Evolutionary conservation across 2,888 invertebrate species (phyloP), one percentile per base, ranked within the genome.

Genomic region (Cylindroiulus punctatus): DNA sequence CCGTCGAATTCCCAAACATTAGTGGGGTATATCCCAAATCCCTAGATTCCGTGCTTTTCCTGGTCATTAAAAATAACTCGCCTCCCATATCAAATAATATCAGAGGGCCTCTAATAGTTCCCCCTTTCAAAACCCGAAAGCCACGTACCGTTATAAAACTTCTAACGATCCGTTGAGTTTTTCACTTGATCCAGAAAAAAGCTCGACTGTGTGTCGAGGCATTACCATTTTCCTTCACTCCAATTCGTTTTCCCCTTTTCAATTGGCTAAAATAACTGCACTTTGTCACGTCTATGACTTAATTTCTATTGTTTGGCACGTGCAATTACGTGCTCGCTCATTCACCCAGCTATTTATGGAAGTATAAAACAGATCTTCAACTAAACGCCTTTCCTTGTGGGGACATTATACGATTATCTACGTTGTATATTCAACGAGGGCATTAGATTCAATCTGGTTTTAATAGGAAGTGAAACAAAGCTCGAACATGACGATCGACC

Each of bases 211-310:
- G 82, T 82, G n/a, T n/a, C 3, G 42, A 82, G 42, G 82, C 65
- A 82, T 82, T 82, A 82, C 42, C 82, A 36, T 40, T 40, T 40
- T 22, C 42, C 22, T 82, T 82, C 42, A 32, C 82, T 82, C 10
- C 12, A 30, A 82, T 19, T 42, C 82, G 19, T 82, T 42, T 82
- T 82, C 42, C 82, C 36, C 32, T 26, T 82, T 82, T 36, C 82
- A 42, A 82, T 40, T 82, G 82, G 42, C 82, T 42, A 36, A 82
- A 82, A 82, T 82, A 82, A 82, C 32, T 82, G 36, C 40, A 82
- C 42, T 82, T 82, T 82, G 82, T 82, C 82, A 82, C 82, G 82
- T 82, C 36, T 82, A 82, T 36, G 42, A 40, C 82, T 82, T 82
- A 82, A 82, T 82, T 82, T 32, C 40, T 82, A 36, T 36, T 40